Conservation (phyloP, 2,888 invertebrate species). For the Hemaris fuciformis region DNA sequence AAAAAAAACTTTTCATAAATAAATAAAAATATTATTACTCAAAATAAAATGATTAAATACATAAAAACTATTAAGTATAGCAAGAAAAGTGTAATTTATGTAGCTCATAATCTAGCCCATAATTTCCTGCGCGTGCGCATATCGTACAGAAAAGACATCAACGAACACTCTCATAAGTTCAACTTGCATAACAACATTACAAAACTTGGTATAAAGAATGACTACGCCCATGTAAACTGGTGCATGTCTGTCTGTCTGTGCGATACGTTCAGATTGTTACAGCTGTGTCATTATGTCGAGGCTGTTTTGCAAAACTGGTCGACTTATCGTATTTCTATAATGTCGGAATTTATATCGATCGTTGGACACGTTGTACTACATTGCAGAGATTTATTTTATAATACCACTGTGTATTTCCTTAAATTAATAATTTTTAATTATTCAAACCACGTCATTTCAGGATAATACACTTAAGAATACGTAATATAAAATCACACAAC, state of each 20-base stretch:
- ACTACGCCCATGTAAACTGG: constrained; percentile 13
- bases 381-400: background rate
- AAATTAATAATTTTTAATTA: too few species aligned
- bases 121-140: constrained; percentile 21
- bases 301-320: constrained; percentile 15
- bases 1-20: background rate
- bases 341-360: background rate
- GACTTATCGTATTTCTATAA: background rate
- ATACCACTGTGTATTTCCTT: background rate
- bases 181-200: constrained; percentile 18
- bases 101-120: too few species aligned
- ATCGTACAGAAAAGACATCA: constrained; percentile 48
- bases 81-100: too few species aligned
- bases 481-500: background rate
- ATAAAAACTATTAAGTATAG: background rate
- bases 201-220: constrained; percentile 13
- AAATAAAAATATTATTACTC: background rate
- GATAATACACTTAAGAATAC: background rate
- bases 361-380: background rate
- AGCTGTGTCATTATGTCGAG: constrained; percentile 14
- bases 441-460: too few species aligned
- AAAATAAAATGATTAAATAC: background rate
- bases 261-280: constrained; percentile 14
- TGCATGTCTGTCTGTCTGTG: constrained; percentile 8
- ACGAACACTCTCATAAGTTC: constrained; percentile 28